These are phyloP conservation scores for Diadumene lineata DNA, from an alignment of 92 coral and sea anemone genomes.

Conservation along the genomic window DNA sequence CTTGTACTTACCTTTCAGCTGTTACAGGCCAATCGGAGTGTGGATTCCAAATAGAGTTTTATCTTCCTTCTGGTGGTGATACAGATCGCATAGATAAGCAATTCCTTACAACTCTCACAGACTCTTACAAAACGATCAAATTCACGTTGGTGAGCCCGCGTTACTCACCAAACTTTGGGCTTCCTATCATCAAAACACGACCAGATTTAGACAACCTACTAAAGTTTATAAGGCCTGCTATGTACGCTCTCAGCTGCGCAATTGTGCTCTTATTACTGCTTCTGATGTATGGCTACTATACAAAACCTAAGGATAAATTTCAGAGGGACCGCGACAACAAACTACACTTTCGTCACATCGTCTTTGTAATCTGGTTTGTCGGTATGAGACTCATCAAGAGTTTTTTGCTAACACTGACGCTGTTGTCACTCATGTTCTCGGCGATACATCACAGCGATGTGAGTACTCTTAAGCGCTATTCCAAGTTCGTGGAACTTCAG, in stretches of 20 bases:
- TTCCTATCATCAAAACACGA: constrained; percentile 48
- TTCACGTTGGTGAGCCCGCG: constrained; percentile 67
- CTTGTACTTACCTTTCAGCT: constrained; percentile 31
- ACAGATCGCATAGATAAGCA: constrained; percentile 73
- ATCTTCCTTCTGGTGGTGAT: constrained; percentile 79
- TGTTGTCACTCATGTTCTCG: constrained; percentile 54
- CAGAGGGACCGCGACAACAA: constrained; percentile 75
- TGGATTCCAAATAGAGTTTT: constrained; percentile 55
- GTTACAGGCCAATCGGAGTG: constrained; percentile 50
- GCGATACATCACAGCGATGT: constrained; percentile 65
- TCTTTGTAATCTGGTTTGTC: constrained; percentile 78
- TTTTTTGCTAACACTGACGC: constrained; percentile 65
- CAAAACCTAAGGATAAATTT: constrained; percentile 62
- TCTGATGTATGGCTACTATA: constrained; percentile 73
- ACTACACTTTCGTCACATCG: constrained; percentile 70
- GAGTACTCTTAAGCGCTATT: constrained; percentile 44
- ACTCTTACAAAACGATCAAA: constrained; percentile 53
- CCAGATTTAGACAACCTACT: constrained; percentile 49
- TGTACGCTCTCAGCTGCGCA: constrained; percentile 50
- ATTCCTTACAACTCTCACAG: constrained; percentile 59
- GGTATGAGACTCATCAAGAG: constrained; percentile 75
- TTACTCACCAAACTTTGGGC: constrained; percentile 52
- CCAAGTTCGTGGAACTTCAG: constrained; percentile 40
- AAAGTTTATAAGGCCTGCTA: constrained; percentile 51
- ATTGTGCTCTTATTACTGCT: constrained; percentile 43